Percentiles rank a stretch among this genome's conserved stretches.
phyloP scores from a whole-genome alignment of 2,797 vertebrate species.

The Phoeniculus purpureus region DNA sequence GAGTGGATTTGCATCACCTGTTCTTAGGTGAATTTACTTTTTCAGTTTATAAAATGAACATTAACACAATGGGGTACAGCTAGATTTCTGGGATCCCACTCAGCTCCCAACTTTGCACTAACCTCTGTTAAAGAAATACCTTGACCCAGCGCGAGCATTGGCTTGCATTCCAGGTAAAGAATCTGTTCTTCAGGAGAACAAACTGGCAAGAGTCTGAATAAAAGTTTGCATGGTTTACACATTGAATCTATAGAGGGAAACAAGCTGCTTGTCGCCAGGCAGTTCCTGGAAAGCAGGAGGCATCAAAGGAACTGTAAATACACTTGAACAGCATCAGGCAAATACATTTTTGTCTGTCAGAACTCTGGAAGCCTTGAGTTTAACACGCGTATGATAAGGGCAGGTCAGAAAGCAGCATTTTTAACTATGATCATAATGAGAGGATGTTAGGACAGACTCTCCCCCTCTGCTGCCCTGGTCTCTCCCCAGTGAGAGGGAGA shows the following conservation, averaged over 20 bases:
- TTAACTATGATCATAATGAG: not conserved
- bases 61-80: too few species aligned
- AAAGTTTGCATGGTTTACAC: not conserved
- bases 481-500: not conserved
- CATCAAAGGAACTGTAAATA: not conserved
- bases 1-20: too few species aligned
- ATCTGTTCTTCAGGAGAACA: too few species aligned
- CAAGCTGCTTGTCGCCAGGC: not conserved
- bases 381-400: not conserved
- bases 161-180: too few species aligned
- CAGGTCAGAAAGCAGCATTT: not conserved
- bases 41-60: too few species aligned
- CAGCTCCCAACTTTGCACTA: too few species aligned
- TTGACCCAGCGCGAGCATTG: too few species aligned
- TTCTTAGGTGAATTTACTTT: too few species aligned
- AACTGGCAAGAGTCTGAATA: too few species aligned
- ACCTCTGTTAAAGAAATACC: too few species aligned
- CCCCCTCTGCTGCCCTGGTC: not conserved
- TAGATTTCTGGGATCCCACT: too few species aligned
- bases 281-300: not conserved
- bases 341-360: not conserved
- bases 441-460: rapidly evolving
- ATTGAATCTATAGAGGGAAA: not conserved
- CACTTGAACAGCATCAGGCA: not conserved
- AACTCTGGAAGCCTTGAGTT: not conserved